Evolutionary conservation across 53 echinoderm and acorn worm species (phyloP).

Genomic region (Holothuria scabra): DNA sequence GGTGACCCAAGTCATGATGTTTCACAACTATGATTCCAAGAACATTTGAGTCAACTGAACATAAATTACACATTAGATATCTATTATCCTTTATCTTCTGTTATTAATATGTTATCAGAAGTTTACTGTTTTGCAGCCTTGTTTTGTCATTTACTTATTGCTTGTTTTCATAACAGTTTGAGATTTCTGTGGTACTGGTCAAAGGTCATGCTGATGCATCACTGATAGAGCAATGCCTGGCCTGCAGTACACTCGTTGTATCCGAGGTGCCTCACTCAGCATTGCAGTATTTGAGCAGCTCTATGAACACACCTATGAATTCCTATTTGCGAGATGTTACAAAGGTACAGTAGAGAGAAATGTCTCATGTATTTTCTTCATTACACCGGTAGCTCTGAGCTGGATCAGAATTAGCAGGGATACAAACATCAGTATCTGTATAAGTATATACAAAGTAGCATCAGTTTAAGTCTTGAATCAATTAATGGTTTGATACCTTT

Average conservation of each 20-base stretch:
- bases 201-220: conserved; percentile 53
- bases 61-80: too few species aligned
- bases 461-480: too few species aligned
- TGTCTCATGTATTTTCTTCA: not conserved
- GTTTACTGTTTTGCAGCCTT: not conserved
- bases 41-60: too few species aligned
- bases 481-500: too few species aligned
- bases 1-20: too few species aligned
- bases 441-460: too few species aligned
- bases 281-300: conserved; percentile 1
- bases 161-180: not conserved
- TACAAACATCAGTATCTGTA: too few species aligned
- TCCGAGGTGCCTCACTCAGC: not conserved
- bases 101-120: too few species aligned
- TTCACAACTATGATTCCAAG: too few species aligned
- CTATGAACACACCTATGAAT: not conserved
- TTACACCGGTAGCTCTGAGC: too few species aligned
- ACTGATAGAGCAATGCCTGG: conserved; percentile 54
- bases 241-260: not conserved
- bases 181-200: conserved; percentile 19
- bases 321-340: not conserved
- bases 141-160: not conserved
- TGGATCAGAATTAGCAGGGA: too few species aligned
- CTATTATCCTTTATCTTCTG: too few species aligned
- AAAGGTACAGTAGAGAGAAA: not conserved